A percentile compares a stretch with the other conserved stretches of the same genome.
phyloP scores from a whole-genome alignment of 2,888 invertebrate genomes.

The Thymelicus lineola region DNA sequence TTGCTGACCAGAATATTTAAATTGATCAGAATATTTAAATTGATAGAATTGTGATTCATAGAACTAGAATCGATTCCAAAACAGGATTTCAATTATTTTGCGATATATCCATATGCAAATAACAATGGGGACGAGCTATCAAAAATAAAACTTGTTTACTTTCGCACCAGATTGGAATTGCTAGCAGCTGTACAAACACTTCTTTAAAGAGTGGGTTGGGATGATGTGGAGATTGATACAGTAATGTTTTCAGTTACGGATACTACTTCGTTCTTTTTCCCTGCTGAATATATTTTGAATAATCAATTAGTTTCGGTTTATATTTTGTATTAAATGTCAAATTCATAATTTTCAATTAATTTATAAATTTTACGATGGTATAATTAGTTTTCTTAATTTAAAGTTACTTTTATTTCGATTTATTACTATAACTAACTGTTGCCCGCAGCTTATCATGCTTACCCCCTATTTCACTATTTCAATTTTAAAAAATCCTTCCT shows the following conservation, averaged over 20 bases:
- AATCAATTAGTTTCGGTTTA: too few relatives aligned
- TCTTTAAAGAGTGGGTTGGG: neutral
- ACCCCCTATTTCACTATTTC: too few relatives aligned
- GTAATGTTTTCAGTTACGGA: neutral
- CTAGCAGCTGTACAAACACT: neutral
- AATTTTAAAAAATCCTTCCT: too few relatives aligned
- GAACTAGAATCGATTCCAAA: neutral
- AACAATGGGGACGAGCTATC: neutral
- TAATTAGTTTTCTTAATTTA: too few relatives aligned
- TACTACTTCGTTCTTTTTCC: neutral
- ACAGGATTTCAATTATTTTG: constrained; percentile 6
- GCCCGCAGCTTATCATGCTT: too few relatives aligned
- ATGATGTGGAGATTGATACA: neutral
- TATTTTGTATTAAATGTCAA: too few relatives aligned
- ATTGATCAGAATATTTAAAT: neutral
- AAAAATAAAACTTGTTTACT: constrained; percentile 5
- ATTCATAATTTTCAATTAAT: too few relatives aligned
- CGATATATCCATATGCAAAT: constrained; percentile 9
- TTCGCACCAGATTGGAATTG: neutral
- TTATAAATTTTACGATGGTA: too few relatives aligned
- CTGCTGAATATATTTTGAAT: neutral
- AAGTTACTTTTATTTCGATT: too few relatives aligned
- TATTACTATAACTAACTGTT: too few relatives aligned
- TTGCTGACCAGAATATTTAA: too few relatives aligned
- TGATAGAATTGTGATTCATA: neutral